phyloP scores from a whole-genome alignment of 2,888 invertebrate species.

The Tenthredo livida region DNA sequence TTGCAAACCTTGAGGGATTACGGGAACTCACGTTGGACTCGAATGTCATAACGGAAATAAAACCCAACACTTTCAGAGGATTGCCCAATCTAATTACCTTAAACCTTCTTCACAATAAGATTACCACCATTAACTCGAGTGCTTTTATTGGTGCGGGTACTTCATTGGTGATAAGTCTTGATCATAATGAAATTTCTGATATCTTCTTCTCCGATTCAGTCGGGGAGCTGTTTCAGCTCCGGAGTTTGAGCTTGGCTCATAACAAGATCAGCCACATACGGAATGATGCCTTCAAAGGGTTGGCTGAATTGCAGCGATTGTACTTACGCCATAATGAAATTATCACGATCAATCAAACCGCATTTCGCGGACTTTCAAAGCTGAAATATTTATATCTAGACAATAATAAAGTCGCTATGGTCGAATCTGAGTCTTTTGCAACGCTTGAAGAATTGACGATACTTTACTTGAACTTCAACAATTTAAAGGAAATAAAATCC shows the following conservation, averaged over 20 bases:
- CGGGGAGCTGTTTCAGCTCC: neutral
- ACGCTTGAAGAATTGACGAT: constrained; percentile 54
- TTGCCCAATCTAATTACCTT: neutral
- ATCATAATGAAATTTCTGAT: neutral
- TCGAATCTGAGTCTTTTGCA: constrained; percentile 75
- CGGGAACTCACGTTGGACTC: neutral
- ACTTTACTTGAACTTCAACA: neutral
- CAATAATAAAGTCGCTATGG: constrained; percentile 73
- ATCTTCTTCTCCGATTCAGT: neutral
- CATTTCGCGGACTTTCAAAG: constrained; percentile 54
- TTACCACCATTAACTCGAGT: neutral
- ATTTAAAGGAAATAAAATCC: neutral
- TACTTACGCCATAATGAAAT: neutral
- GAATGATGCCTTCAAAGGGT: neutral
- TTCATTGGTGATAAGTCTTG: neutral
- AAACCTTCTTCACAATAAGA: neutral
- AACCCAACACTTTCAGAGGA: neutral
- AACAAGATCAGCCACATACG: neutral
- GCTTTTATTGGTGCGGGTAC: neutral
- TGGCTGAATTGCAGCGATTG: neutral
- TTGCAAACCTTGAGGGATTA: neutral
- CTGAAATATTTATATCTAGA: constrained; percentile 73
- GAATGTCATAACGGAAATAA: neutral
- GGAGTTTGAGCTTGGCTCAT: neutral
- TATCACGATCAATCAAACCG: neutral